These are phyloP conservation scores for Pitta sordida DNA, from an alignment of 2,113 vertebrate species.

Conservation along the genomic window DNA sequence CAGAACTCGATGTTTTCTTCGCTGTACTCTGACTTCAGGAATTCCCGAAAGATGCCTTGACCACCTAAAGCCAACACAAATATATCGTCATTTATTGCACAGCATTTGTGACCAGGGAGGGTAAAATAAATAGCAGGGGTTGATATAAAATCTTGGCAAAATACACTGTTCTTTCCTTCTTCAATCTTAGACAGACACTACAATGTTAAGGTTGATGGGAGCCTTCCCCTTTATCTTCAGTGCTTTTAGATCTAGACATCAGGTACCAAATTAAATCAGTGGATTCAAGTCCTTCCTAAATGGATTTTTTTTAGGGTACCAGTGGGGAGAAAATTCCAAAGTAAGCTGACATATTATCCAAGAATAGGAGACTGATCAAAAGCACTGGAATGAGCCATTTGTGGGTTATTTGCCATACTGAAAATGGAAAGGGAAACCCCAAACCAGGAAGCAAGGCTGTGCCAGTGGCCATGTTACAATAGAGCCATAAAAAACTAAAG, in stretches of 20 bases:
- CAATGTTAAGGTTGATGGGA: not conserved
- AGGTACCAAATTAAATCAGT: not conserved
- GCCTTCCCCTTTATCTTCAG: not conserved
- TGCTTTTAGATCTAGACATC: not conserved
- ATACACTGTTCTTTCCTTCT: not conserved
- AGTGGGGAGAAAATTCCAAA: not conserved
- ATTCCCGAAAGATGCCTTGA: constrained; percentile 79
- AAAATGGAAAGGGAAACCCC: not conserved
- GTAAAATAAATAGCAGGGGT: not conserved
- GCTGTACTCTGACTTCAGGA: constrained; percentile 89
- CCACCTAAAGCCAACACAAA: constrained; percentile 71
- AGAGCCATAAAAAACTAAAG: not conserved
- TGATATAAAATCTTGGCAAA: not conserved
- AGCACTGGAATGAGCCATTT: not conserved
- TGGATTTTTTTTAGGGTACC: not conserved
- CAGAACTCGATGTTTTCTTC: constrained; percentile 94
- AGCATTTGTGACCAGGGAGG: not conserved
- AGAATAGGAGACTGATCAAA: not conserved
- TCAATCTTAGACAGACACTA: not conserved
- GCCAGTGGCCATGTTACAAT: not conserved
- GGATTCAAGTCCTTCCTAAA: not conserved
- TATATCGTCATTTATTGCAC: not conserved
- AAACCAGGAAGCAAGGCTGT: not conserved
- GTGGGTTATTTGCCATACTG: not conserved
- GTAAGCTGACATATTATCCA: not conserved